phyloP scores from a whole-genome alignment of 2,797 vertebrate genomes.

The Perodicticus potto region DNA sequence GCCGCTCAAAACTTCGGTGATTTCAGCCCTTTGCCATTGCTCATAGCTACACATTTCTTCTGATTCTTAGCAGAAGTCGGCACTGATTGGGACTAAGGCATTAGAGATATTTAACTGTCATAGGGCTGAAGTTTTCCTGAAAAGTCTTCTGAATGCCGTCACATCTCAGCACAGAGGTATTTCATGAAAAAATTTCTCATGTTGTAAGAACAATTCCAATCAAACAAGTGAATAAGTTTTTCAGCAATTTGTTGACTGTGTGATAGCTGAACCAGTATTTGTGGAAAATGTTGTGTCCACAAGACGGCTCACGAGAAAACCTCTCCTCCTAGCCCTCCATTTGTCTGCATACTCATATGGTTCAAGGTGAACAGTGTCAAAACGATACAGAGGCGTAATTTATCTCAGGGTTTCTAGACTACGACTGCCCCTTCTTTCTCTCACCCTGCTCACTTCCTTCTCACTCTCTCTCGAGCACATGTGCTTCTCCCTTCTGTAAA shows the following conservation, averaged over 20 bases:
- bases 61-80: background rate
- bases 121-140: background rate
- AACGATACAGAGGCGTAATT: background rate
- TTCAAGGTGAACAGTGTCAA: slow-evolving; percentile 68
- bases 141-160: background rate
- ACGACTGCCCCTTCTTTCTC: background rate
- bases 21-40: slow-evolving; percentile 65
- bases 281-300: rapidly evolving
- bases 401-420: slow-evolving; percentile 50
- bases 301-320: background rate
- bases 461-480: background rate
- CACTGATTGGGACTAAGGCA: background rate
- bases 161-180: background rate
- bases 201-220: background rate
- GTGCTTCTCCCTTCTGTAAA: slow-evolving; percentile 27
- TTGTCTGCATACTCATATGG: slow-evolving; percentile 20
- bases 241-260: background rate
- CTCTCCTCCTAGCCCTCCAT: background rate
- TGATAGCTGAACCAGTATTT: background rate
- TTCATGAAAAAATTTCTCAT: background rate
- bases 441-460: background rate
- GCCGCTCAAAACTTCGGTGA: slow-evolving; percentile 56
- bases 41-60: background rate
- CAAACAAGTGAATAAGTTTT: background rate
- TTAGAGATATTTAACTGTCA: background rate